Percentiles rank a stretch among this genome's conserved stretches.
Evolutionary conservation across 2,113 vertebrate genomes (phyloP).

Genomic region (Rhagologus leucostigma): DNA sequence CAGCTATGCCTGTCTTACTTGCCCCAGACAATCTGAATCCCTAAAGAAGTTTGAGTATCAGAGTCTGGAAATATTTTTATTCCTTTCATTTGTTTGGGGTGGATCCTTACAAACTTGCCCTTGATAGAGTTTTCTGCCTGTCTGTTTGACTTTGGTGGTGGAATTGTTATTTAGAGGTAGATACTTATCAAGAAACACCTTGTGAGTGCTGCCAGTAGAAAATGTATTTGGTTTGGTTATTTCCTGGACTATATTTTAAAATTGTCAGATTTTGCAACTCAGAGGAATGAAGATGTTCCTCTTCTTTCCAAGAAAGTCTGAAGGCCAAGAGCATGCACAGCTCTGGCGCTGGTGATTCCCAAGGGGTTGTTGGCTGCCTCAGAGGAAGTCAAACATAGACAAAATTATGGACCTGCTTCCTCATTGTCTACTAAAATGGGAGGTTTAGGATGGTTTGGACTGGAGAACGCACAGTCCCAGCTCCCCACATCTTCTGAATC

Average conservation of each 20-base stretch:
- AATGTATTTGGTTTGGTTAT: neutral
- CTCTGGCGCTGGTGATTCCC: neutral
- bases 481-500: neutral
- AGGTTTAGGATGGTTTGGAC: neutral
- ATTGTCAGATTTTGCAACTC: neutral
- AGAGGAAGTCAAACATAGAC: neutral
- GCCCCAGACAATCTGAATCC: constrained; percentile 66
- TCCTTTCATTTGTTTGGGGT: neutral
- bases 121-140: neutral
- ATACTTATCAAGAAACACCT: neutral
- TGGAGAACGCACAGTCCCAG: neutral
- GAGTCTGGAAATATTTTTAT: neutral
- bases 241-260: neutral
- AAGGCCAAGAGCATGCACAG: neutral
- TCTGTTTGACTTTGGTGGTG: neutral
- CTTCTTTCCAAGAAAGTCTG: neutral
- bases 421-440: neutral
- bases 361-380: neutral
- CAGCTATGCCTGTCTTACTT: constrained; percentile 55
- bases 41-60: constrained; percentile 73
- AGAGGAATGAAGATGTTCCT: neutral
- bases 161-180: neutral
- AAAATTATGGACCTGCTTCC: neutral
- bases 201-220: neutral
- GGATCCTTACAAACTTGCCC: neutral